These are phyloP conservation scores for Epinotia nisella DNA, from an alignment of 2,888 invertebrate genomes.

Conservation along the genomic window DNA sequence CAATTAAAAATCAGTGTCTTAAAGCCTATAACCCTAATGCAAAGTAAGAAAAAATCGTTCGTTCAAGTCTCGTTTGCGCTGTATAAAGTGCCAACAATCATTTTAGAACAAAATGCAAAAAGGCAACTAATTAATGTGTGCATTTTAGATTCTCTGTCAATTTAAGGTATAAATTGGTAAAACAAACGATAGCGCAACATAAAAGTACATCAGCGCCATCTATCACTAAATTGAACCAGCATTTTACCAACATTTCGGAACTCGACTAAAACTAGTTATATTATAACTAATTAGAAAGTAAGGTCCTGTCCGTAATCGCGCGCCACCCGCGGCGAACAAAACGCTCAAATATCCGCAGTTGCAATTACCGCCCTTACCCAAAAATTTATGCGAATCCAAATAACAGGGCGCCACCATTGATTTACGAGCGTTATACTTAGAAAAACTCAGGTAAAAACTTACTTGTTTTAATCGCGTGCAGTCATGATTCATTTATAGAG, in stretches of 20 bases:
- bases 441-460: conserved; percentile 69
- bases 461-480: conserved; percentile 70
- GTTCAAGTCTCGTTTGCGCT: no score
- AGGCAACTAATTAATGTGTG: no score
- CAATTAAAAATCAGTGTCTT: no score
- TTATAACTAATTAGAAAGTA: conserved; percentile 1
- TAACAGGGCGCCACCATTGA: conserved; percentile 81
- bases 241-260: neutral
- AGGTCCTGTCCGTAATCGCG: conserved; percentile 41
- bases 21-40: no score
- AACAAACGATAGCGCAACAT: neutral
- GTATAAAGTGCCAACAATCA: no score
- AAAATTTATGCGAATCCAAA: conserved; percentile 76
- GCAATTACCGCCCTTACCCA: conserved; percentile 64
- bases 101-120: no score
- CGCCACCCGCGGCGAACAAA: conserved; percentile 68
- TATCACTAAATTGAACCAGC: neutral
- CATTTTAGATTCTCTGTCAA: no score
- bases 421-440: conserved; percentile 78
- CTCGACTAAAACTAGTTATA: neutral
- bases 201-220: neutral
- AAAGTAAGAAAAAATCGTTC: no score
- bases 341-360: conserved; percentile 51
- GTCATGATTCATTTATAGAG: conserved; percentile 71
- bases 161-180: no score